A percentile compares a stretch with the other conserved stretches of the same genome.
Conservation (phyloP, 2,113 vertebrate genomes). For the Antechinus stuartii region DNA sequence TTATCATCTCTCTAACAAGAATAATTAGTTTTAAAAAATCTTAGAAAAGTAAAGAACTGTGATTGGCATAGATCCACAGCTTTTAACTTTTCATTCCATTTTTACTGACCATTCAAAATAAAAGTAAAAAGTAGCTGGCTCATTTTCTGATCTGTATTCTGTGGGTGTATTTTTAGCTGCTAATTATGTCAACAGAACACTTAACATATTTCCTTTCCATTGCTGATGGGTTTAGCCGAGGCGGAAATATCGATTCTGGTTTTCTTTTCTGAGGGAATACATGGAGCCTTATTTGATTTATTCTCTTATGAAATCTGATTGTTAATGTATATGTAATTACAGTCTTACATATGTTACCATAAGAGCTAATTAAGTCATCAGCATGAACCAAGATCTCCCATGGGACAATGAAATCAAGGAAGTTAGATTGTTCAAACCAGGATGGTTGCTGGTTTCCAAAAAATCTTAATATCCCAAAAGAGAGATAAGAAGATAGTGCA, state of each 20-base stretch:
- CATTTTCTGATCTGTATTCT: fast-evolving
- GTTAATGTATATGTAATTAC: fast-evolving
- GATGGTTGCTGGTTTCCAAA: background rate
- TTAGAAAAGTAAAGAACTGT: background rate
- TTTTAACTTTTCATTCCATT: background rate
- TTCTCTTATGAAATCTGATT: background rate
- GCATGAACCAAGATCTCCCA: background rate
- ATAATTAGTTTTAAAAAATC: background rate
- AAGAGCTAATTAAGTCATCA: background rate
- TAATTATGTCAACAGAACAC: background rate
- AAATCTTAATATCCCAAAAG: background rate
- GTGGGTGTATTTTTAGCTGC: background rate
- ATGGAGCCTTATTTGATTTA: background rate
- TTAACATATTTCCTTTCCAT: background rate
- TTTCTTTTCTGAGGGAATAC: background rate
- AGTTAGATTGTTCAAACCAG: background rate
- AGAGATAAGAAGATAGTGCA: background rate
- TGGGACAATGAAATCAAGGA: background rate
- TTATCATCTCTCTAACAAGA: background rate
- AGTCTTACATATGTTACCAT: background rate
- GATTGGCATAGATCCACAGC: background rate
- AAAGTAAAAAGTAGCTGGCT: fast-evolving
- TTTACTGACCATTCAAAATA: background rate
- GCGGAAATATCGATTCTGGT: background rate
- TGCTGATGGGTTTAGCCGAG: background rate